Conservation (phyloP, 2,797 vertebrate species). For the Enteromius treurensis region DNA sequence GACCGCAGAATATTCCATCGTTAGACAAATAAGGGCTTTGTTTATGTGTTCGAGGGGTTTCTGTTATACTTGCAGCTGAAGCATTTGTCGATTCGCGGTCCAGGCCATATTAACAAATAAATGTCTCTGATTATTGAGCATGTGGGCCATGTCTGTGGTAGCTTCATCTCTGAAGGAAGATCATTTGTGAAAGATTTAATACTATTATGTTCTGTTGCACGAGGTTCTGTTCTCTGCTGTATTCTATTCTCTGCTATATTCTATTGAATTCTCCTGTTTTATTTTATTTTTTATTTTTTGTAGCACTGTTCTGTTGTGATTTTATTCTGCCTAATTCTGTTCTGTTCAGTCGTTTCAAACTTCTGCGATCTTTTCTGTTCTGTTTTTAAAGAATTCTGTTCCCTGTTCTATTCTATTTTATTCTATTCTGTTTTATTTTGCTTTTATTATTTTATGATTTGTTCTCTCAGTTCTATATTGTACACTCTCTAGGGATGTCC, state of each 20-base stretch:
- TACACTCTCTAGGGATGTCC: no score
- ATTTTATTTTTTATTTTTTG: neutral
- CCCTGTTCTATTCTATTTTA: neutral
- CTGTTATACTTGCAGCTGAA: slow-evolving; percentile 10
- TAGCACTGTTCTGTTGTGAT: neutral
- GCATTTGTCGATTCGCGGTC: neutral
- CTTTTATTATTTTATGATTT: neutral
- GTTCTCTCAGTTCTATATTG: neutral
- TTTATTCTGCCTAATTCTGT: neutral
- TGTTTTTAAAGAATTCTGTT: neutral
- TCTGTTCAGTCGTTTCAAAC: neutral
- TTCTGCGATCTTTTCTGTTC: neutral
- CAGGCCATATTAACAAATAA: slow-evolving; percentile 2
- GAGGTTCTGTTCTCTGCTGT: neutral
- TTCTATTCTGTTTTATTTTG: neutral
- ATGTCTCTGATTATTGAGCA: neutral
- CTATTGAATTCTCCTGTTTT: neutral
- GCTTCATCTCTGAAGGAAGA: neutral
- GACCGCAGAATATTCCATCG: neutral
- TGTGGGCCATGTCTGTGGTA: neutral
- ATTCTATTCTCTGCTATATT: neutral
- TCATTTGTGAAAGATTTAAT: neutral
- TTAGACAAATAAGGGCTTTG: neutral
- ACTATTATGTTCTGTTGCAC: neutral
- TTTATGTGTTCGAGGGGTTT: neutral